A percentile compares a stretch with the other conserved stretches of the same genome.
Conservation (phyloP, 2,797 vertebrate genomes). For the Mormyrus proboscirostris region DNA sequence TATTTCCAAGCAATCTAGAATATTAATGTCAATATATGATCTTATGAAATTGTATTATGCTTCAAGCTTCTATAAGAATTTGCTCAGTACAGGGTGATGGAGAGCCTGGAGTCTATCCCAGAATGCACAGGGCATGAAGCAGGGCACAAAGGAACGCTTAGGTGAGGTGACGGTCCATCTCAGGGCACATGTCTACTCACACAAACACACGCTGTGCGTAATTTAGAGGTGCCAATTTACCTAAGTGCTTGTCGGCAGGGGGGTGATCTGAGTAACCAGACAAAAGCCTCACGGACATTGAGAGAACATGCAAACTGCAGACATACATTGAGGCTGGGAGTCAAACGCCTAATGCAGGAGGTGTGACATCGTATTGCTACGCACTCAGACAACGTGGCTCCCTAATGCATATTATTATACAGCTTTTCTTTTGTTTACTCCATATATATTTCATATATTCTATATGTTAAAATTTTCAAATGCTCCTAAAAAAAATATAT, state of each 20-base stretch:
- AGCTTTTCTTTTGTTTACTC: background rate
- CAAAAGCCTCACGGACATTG: background rate
- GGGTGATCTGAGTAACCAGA: background rate
- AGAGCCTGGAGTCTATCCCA: background rate
- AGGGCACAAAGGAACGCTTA: background rate
- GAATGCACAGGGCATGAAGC: background rate
- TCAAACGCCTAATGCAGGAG: background rate
- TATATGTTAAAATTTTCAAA: background rate
- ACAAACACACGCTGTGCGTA: background rate
- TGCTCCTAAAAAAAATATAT: background rate
- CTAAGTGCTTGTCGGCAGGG: background rate
- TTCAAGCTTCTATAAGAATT: background rate
- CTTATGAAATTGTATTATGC: background rate
- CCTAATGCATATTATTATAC: background rate
- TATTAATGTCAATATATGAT: background rate
- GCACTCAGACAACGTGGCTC: background rate
- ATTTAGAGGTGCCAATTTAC: background rate
- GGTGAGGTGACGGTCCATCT: background rate
- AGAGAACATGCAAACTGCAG: conserved; percentile 3
- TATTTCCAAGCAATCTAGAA: background rate
- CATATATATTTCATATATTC: conserved; percentile 3
- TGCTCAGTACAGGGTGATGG: background rate
- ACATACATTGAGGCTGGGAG: background rate
- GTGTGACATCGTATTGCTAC: background rate
- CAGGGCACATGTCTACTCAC: background rate